Percentiles rank a stretch among this genome's conserved stretches.
These are phyloP conservation scores for Picus viridis DNA, from an alignment of 2,797 vertebrate genomes.

Conservation along the genomic window DNA sequence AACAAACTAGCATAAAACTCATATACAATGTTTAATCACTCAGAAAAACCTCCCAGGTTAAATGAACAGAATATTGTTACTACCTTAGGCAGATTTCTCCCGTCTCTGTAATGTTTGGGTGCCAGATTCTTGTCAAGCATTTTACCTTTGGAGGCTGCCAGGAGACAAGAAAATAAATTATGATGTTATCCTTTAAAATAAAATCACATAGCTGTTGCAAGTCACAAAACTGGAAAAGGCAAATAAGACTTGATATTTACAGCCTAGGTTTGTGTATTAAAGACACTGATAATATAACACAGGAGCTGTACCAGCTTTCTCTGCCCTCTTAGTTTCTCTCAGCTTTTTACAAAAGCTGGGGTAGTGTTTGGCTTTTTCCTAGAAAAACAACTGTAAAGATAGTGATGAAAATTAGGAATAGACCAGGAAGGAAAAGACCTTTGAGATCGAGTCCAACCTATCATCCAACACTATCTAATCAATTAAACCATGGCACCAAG, in stretches of 20 bases:
- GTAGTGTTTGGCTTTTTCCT: neutral
- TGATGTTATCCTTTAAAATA: neutral
- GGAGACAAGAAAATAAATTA: constrained; percentile 48
- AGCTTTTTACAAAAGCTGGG: neutral
- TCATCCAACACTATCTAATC: too few relatives aligned
- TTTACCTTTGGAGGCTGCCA: constrained; percentile 97
- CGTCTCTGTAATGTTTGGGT: constrained; percentile 97
- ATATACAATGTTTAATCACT: neutral
- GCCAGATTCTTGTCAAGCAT: constrained; percentile 98
- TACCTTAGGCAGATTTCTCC: constrained; percentile 99
- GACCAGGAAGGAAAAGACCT: too few relatives aligned
- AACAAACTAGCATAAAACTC: neutral
- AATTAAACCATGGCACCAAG: too few relatives aligned
- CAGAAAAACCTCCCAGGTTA: neutral
- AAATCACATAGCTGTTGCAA: neutral
- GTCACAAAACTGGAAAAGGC: neutral
- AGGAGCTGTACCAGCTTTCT: neutral
- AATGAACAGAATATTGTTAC: neutral
- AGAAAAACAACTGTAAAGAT: neutral
- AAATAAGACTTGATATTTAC: neutral
- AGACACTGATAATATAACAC: rapidly evolving
- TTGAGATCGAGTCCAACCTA: too few relatives aligned
- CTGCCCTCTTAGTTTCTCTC: neutral
- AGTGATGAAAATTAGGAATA: neutral
- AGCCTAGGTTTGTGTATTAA: neutral